Percentiles rank a stretch among this genome's conserved stretches.
Evolutionary conservation across 2,113 vertebrate species (phyloP).

Genomic region (Brachionichthys hirsutus): DNA sequence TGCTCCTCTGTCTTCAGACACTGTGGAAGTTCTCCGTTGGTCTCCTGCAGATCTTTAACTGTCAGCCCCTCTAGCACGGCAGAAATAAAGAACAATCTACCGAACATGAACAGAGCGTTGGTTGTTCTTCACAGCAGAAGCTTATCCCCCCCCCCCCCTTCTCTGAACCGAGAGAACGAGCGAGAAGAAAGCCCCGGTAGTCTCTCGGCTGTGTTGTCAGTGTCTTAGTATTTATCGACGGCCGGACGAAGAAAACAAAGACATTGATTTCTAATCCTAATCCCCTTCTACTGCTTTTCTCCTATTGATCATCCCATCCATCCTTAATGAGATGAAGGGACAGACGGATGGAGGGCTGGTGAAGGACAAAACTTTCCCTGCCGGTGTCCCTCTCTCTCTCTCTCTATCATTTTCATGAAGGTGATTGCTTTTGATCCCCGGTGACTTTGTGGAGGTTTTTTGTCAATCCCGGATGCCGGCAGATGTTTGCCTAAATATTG

Average conservation of each 20-base stretch:
- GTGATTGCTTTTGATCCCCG: not conserved
- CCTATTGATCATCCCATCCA: slow-evolving; percentile 74
- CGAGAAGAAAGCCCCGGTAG: slow-evolving; percentile 32
- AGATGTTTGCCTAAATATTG: slow-evolving; percentile 30
- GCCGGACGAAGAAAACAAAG: slow-evolving; percentile 70
- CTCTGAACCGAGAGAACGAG: slow-evolving; percentile 22
- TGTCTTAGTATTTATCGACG: slow-evolving; percentile 73
- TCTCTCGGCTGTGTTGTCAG: slow-evolving; percentile 41
- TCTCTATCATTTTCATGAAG: slow-evolving; percentile 20
- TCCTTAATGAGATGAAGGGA: slow-evolving; percentile 66
- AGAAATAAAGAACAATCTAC: too few species aligned
- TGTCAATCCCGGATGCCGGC: slow-evolving; percentile 33
- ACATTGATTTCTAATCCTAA: slow-evolving; percentile 79
- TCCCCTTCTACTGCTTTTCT: slow-evolving; percentile 66
- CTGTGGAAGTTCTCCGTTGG: slow-evolving; percentile 20
- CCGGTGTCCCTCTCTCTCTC: slow-evolving; percentile 18
- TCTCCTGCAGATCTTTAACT: too few species aligned
- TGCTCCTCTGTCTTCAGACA: slow-evolving; percentile 58
- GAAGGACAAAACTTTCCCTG: slow-evolving; percentile 67
- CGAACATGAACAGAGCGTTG: too few species aligned
- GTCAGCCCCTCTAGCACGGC: too few species aligned
- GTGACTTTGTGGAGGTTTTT: slow-evolving; percentile 37
- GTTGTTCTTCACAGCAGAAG: too few species aligned
- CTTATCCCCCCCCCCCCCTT: not conserved
- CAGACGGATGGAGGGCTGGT: slow-evolving; percentile 57